Evolutionary conservation across 2,797 vertebrate genomes (phyloP).

Genomic region (Squalus acanthias): DNA sequence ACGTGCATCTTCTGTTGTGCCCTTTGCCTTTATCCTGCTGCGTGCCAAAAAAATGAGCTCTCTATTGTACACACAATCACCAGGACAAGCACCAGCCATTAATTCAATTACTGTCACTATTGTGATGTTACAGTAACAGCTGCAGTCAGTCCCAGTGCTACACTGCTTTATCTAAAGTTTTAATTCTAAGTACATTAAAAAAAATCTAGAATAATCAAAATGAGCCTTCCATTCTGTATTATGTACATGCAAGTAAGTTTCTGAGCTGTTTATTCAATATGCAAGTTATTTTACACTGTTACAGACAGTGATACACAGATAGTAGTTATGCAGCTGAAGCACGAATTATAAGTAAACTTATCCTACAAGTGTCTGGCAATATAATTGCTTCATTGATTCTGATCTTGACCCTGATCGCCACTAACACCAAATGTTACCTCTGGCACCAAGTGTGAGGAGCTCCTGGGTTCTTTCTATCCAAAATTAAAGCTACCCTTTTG

Average conservation of each 20-base stretch:
- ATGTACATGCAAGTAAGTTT: neutral
- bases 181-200: neutral
- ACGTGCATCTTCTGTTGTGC: neutral
- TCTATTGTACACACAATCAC: neutral
- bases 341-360: neutral
- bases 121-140: slow-evolving; percentile 18
- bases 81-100: neutral
- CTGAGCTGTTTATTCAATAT: slow-evolving; percentile 5
- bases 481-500: neutral
- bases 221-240: neutral
- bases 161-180: neutral
- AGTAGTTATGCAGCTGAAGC: neutral
- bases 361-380: neutral
- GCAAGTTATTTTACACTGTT: neutral
- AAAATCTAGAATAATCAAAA: neutral
- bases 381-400: neutral
- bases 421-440: neutral
- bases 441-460: neutral
- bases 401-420: neutral
- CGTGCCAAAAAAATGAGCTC: neutral
- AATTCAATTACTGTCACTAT: slow-evolving; percentile 26
- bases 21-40: neutral
- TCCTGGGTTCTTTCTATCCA: neutral
- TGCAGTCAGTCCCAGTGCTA: neutral
- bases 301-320: neutral